Base-by-base conservation (phyloP, 2,797 vertebrate genomes). In the Danio albolineatus region DNA sequence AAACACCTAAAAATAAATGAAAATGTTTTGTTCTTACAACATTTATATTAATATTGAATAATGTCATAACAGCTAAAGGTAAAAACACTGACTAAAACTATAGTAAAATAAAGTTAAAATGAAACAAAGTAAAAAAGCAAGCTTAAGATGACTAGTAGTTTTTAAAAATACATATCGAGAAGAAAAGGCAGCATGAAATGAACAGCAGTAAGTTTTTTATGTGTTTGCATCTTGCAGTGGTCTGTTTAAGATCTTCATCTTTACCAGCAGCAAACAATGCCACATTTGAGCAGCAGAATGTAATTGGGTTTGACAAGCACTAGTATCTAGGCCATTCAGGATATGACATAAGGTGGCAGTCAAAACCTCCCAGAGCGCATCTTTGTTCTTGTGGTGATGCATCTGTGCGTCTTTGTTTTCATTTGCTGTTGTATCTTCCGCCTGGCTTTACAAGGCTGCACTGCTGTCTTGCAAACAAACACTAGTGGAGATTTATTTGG, bases 401-500 rank as follows among this genome's bases (percentile, higher is more conserved):
- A 86, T 91, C 83, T 88, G 85, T 81, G 28, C 28, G 1, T 28
- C 83, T 86, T 87, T 81, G 21, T 87, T 77, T 67, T 77, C 41
- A 59, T 77, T 77, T 77, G 62, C 75, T 67, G 74, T 76, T 76
- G 67, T 53, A 53, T 80, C 66, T 56, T 48, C 44, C 10, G 67
- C 51, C 61, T 51, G 70, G 12, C 75, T 66, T 60, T 74, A 48
- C 53, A 46, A 16, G 13, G 67, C 36, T 61, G 44, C 44, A 4
- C 57, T 49, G 71, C 59, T 79, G 60, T 62, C 59, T 36, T 46
- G 21, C 78, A 59, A 79, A 75, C 71, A 89, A 87, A 90, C 84
- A 77, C 10, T 17, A 6, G 66, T 74, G 82, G 85, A 86, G 91
- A 90, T 92, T 90, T 91, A 89, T 89, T 90, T 89, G 83, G 80